These are phyloP conservation scores for Bimastos eiseni DNA, from an alignment of 2,888 invertebrate genomes.

Conservation along the genomic window DNA sequence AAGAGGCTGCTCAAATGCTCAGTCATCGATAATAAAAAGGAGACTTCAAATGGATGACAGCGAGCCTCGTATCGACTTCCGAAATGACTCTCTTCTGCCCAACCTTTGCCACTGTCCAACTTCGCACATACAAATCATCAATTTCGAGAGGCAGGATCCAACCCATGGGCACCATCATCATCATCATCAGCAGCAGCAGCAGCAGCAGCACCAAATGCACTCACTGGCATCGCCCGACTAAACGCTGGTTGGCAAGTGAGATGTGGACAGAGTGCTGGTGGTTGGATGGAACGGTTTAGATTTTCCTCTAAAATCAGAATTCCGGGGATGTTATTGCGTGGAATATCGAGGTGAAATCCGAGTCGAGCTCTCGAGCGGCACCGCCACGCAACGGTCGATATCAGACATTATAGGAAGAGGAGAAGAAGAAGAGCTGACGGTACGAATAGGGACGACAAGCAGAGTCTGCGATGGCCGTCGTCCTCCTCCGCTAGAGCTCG, in stretches of 20 bases:
- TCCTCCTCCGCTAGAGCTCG: background rate
- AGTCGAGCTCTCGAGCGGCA: background rate
- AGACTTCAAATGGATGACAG: background rate
- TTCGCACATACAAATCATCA: background rate
- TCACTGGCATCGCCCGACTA: background rate
- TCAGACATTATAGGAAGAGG: background rate
- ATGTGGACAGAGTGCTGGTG: background rate
- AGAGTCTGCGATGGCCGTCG: background rate
- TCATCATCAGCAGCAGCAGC: background rate
- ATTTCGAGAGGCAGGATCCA: background rate
- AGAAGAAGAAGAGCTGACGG: background rate
- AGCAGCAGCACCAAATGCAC: background rate
- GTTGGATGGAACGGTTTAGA: constrained; percentile 17
- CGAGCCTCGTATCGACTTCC: background rate
- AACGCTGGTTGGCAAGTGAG: background rate
- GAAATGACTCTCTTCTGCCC: background rate
- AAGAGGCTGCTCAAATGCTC: background rate
- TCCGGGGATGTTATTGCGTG: background rate
- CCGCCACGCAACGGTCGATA: background rate
- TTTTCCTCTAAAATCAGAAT: constrained; percentile 25
- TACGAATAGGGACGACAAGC: background rate
- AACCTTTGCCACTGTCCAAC: background rate
- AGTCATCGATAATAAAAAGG: background rate
- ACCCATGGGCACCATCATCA: background rate
- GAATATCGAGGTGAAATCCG: background rate